Conservation (phyloP, 1,140 invertebrate species). For the Cotesia chilonis region DNA sequence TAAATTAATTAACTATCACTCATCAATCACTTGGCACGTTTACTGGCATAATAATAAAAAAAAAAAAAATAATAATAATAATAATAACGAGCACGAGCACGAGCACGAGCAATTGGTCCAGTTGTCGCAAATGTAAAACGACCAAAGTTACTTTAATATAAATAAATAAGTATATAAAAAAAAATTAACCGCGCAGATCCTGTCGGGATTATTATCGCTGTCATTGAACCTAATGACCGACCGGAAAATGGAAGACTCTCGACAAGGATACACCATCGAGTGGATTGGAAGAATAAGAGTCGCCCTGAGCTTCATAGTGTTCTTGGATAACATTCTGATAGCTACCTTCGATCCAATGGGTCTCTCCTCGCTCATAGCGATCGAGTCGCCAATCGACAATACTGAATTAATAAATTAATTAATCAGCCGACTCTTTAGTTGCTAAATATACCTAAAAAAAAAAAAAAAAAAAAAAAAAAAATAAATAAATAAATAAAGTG, state of each 20-base stretch:
- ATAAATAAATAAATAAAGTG: no score
- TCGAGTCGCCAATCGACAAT: background rate
- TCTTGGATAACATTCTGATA: slow-evolving; percentile 80
- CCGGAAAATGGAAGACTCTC: slow-evolving; percentile 75
- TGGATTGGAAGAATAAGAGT: slow-evolving; percentile 78
- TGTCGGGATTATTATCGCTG: slow-evolving; percentile 74
- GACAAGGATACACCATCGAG: slow-evolving; percentile 73
- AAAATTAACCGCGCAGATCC: slow-evolving; percentile 65
- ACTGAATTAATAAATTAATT: background rate
- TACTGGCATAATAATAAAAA: no score
- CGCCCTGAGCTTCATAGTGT: slow-evolving; percentile 75
- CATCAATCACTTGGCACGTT: slow-evolving; percentile 27
- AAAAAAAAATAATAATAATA: background rate
- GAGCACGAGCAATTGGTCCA: slow-evolving; percentile 41
- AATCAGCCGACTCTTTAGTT: background rate
- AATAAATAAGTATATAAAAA: no score
- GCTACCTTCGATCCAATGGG: slow-evolving; percentile 77
- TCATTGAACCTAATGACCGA: slow-evolving; percentile 78
- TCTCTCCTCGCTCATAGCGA: slow-evolving; percentile 32
- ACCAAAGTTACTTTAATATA: slow-evolving; percentile 1
- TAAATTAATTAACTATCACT: slow-evolving; percentile 23
- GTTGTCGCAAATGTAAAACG: slow-evolving; percentile 32
- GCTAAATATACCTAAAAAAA: background rate
- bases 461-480: no score
- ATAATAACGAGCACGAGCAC: slow-evolving; percentile 20